phyloP scores from a whole-genome alignment of 2,797 vertebrate genomes.

The Hirundo rustica region DNA sequence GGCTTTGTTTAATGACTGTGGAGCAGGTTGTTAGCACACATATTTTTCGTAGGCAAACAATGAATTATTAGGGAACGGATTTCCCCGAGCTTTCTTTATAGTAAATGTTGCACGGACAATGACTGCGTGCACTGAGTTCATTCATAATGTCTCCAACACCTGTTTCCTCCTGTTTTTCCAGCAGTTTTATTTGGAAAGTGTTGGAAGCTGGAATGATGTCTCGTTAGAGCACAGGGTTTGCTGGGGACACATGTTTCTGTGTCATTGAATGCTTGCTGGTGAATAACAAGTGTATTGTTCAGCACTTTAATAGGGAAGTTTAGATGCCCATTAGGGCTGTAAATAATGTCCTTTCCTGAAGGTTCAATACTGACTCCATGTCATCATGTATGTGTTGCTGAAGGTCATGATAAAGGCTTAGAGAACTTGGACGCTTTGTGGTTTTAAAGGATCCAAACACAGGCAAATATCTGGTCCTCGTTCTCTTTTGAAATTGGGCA shows the following conservation, averaged over 20 bases:
- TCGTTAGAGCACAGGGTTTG: constrained; percentile 25
- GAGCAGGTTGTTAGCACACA: neutral
- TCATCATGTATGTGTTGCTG: neutral
- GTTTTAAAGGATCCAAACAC: neutral
- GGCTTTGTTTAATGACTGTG: neutral
- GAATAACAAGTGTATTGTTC: constrained; percentile 37
- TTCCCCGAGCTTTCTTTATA: constrained; percentile 74
- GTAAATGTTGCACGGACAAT: constrained; percentile 72
- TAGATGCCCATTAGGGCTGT: neutral
- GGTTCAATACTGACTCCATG: neutral
- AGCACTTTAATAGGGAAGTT: neutral
- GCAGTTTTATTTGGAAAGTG: constrained; percentile 11
- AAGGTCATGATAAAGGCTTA: neutral
- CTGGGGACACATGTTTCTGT: constrained; percentile 26
- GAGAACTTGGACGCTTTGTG: neutral
- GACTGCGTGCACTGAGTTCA: constrained; percentile 60
- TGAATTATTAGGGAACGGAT: constrained; percentile 57
- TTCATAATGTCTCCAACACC: constrained; percentile 79
- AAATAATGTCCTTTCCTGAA: neutral
- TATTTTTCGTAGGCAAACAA: constrained; percentile 64
- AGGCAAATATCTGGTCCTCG: neutral
- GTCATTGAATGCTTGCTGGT: constrained; percentile 17
- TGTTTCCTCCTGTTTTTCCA: constrained; percentile 77
- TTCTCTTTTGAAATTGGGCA: neutral
- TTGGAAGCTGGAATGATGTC: constrained; percentile 15